A percentile compares a stretch with the other conserved stretches of the same genome.
These are phyloP conservation scores for Philaethria dido DNA, from an alignment of 2,888 invertebrate genomes.

Conservation along the genomic window DNA sequence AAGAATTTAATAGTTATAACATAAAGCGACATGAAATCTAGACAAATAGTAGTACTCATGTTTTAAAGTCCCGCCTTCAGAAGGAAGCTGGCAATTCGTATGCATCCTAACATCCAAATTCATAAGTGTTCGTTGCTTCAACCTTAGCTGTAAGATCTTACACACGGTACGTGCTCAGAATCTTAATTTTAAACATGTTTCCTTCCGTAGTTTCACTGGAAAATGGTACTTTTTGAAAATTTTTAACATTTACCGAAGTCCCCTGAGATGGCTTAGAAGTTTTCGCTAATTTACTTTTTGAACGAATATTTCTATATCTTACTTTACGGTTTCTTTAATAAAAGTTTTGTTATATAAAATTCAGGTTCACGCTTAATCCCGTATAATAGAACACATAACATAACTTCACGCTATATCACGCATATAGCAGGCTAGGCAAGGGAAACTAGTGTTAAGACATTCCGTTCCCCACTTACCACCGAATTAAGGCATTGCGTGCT, in stretches of 20 bases:
- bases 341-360: too few relatives aligned
- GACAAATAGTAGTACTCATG: slow-evolving; percentile 9
- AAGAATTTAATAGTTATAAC: too few relatives aligned
- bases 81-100: slow-evolving; percentile 28
- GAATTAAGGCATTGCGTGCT: too few relatives aligned
- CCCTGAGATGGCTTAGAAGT: slow-evolving; percentile 2
- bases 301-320: background rate
- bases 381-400: too few relatives aligned
- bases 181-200: background rate
- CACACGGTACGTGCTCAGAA: slow-evolving; percentile 26
- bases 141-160: slow-evolving; percentile 30
- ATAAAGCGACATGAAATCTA: slow-evolving; percentile 2
- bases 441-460: too few relatives aligned
- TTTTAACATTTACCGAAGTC: slow-evolving; percentile 12
- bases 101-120: slow-evolving; percentile 32
- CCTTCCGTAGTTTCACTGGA: background rate
- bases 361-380: too few relatives aligned
- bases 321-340: background rate
- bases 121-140: slow-evolving; percentile 32
- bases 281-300: slow-evolving; percentile 11
- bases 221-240: slow-evolving; percentile 22
- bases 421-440: too few relatives aligned
- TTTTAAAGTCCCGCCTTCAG: slow-evolving; percentile 1
- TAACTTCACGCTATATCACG: too few relatives aligned
- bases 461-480: too few relatives aligned